phyloP scores from a whole-genome alignment of 2,113 vertebrate genomes.

The Heloderma charlesbogerti region DNA sequence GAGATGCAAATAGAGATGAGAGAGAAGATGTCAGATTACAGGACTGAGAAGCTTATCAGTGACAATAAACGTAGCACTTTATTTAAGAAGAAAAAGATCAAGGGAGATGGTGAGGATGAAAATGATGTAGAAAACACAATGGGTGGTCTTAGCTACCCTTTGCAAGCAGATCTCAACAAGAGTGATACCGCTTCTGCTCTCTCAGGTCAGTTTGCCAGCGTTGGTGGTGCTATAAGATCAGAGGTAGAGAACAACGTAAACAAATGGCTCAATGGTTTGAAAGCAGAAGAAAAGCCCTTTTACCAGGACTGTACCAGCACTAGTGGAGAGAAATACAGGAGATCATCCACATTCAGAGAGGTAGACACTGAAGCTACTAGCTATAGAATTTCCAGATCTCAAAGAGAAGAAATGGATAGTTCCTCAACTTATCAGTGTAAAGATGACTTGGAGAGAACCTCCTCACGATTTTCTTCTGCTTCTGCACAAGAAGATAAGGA shows the following conservation, averaged over 20 bases:
- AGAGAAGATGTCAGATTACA: slow-evolving; percentile 89
- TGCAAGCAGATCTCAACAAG: slow-evolving; percentile 63
- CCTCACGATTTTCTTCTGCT: slow-evolving; percentile 77
- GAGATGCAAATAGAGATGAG: slow-evolving; percentile 89
- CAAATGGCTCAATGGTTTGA: slow-evolving; percentile 87
- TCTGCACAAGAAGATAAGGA: slow-evolving; percentile 71
- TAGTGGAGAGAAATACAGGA: slow-evolving; percentile 73
- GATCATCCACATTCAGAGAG: slow-evolving; percentile 72
- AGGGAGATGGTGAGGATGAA: slow-evolving; percentile 78
- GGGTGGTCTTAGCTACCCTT: slow-evolving; percentile 43
- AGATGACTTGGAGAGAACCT: slow-evolving; percentile 69
- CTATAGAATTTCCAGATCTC: slow-evolving; percentile 81
- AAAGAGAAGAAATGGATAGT: slow-evolving; percentile 70
- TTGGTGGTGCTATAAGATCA: slow-evolving; percentile 47
- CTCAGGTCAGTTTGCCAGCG: slow-evolving; percentile 66
- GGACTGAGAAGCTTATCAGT: slow-evolving; percentile 89
- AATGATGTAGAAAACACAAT: slow-evolving; percentile 62
- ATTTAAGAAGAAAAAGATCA: slow-evolving; percentile 93
- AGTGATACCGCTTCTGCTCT: slow-evolving; percentile 61
- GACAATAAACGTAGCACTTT: slow-evolving; percentile 93
- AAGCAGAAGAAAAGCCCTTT: slow-evolving; percentile 76
- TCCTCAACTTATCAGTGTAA: slow-evolving; percentile 67
- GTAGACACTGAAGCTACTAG: slow-evolving; percentile 77
- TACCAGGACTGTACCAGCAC: slow-evolving; percentile 68
- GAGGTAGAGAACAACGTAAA: slow-evolving; percentile 78